Conservation (phyloP, 92 coral and sea anemone species). For the Bergia sp. region DNA sequence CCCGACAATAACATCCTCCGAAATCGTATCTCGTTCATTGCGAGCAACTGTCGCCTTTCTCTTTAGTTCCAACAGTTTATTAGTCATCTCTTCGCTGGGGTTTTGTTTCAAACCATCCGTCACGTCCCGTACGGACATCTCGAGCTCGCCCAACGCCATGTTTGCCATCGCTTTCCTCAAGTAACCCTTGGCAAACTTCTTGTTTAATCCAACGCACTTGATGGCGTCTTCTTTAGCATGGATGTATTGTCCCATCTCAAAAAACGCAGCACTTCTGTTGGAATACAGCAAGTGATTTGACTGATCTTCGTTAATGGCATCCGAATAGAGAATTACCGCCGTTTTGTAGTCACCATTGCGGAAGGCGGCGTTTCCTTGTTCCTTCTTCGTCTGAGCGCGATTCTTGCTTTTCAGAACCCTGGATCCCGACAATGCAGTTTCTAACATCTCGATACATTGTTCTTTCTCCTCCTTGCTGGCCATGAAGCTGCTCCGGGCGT, state of each 20-base stretch:
- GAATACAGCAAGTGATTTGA: slow-evolving; percentile 29
- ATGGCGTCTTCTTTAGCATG: slow-evolving; percentile 36
- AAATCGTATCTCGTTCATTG: slow-evolving; percentile 26
- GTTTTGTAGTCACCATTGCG: slow-evolving; percentile 7
- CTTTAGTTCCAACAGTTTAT: slow-evolving; percentile 20
- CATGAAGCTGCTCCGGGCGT: not conserved
- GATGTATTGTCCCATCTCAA: slow-evolving; percentile 22
- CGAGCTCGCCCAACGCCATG: slow-evolving; percentile 30
- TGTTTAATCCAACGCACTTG: slow-evolving; percentile 27
- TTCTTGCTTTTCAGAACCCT: slow-evolving; percentile 10
- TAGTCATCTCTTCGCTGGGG: slow-evolving; percentile 17
- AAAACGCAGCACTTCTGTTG: slow-evolving; percentile 33
- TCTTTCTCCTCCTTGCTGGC: slow-evolving; percentile 23
- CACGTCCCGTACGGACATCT: slow-evolving; percentile 8
- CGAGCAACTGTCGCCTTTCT: slow-evolving; percentile 6
- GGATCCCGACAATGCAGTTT: slow-evolving; percentile 5
- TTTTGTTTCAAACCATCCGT: slow-evolving; percentile 20
- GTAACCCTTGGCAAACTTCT: slow-evolving; percentile 21
- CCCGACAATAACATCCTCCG: slow-evolving; percentile 26
- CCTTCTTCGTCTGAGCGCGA: slow-evolving; percentile 29
- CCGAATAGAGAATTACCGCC: slow-evolving; percentile 23
- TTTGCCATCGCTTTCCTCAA: slow-evolving; percentile 8
- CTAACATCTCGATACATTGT: slow-evolving; percentile 11
- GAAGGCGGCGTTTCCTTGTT: slow-evolving; percentile 36
- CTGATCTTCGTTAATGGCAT: slow-evolving; percentile 19